Evolutionary conservation across 2,888 invertebrate genomes (phyloP).

Genomic region (Folsomia candida): DNA sequence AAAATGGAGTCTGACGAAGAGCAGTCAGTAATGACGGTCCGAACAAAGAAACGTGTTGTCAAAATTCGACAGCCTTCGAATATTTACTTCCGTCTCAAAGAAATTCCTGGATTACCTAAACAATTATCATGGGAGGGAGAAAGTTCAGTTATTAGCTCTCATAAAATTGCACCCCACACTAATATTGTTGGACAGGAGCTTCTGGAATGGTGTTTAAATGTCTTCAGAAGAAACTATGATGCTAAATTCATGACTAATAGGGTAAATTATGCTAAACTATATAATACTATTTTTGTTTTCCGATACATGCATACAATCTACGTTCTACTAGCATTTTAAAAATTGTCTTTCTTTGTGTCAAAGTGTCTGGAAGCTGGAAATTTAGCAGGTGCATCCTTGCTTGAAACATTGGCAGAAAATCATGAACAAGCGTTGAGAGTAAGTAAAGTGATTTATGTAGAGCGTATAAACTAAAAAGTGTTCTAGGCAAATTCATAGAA

Average conservation of each 20-base stretch:
- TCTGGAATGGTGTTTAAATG: slow-evolving; percentile 46
- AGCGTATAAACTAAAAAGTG: slow-evolving; percentile 56
- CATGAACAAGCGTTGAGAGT: slow-evolving; percentile 55
- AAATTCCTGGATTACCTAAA: slow-evolving; percentile 48
- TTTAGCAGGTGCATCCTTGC: slow-evolving; percentile 57
- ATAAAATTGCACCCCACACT: slow-evolving; percentile 39
- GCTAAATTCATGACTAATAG: slow-evolving; percentile 35
- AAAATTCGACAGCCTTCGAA: slow-evolving; percentile 50
- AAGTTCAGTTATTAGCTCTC: slow-evolving; percentile 30
- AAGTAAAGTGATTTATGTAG: no score
- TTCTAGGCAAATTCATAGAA: no score
- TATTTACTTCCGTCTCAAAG: slow-evolving; percentile 46
- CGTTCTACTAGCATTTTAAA: neutral
- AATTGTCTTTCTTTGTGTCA: slow-evolving; percentile 8
- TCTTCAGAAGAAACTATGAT: slow-evolving; percentile 44
- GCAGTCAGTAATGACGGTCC: slow-evolving; percentile 47
- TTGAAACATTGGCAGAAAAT: slow-evolving; percentile 56
- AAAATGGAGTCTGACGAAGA: slow-evolving; percentile 49
- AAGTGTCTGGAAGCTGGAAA: slow-evolving; percentile 56
- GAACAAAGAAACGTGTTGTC: slow-evolving; percentile 49
- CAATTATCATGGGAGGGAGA: slow-evolving; percentile 40
- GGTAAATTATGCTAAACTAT: slow-evolving; percentile 20
- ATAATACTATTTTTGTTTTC: neutral
- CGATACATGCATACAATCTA: no score
- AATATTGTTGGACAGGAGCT: slow-evolving; percentile 42